phyloP scores from a whole-genome alignment of 1,140 invertebrate genomes.

The Cataglyphis hispanica region DNA sequence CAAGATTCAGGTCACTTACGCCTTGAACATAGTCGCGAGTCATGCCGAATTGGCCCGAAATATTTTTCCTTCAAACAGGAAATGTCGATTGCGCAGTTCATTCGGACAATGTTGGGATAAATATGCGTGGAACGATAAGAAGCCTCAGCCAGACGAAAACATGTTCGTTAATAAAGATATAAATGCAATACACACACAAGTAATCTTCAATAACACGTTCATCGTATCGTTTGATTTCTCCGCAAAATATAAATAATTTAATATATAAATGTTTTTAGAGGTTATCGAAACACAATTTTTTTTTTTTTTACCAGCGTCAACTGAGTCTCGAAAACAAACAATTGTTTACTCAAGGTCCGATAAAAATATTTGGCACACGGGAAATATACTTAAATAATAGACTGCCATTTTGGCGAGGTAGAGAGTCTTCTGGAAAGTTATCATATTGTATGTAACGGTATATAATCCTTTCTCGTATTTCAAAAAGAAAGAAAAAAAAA shows the following conservation, averaged over 20 bases:
- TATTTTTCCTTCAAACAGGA: constrained; percentile 23
- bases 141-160: constrained; percentile 21
- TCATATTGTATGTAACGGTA: too few species aligned
- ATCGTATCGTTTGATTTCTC: constrained; percentile 2
- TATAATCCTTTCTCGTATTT: neutral
- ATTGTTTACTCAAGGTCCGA: neutral
- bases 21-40: neutral
- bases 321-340: constrained; percentile 13
- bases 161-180: constrained; percentile 35
- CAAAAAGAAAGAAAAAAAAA: too few species aligned
- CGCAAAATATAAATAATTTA: constrained; percentile 22
- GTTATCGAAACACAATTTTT: neutral
- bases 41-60: neutral
- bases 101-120: constrained; percentile 30
- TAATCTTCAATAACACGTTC: constrained; percentile 28
- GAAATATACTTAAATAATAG: neutral
- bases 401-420: too few species aligned
- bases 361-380: neutral
- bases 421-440: neutral
- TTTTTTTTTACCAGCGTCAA: neutral
- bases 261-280: constrained; percentile 24
- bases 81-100: constrained; percentile 11
- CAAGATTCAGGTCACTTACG: constrained; percentile 12
- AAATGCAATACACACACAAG: neutral
- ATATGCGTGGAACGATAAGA: constrained; percentile 40